A percentile compares a stretch with the other conserved stretches of the same genome.
phyloP scores from a whole-genome alignment of 1,140 invertebrate species.

The Augochlora pura region DNA sequence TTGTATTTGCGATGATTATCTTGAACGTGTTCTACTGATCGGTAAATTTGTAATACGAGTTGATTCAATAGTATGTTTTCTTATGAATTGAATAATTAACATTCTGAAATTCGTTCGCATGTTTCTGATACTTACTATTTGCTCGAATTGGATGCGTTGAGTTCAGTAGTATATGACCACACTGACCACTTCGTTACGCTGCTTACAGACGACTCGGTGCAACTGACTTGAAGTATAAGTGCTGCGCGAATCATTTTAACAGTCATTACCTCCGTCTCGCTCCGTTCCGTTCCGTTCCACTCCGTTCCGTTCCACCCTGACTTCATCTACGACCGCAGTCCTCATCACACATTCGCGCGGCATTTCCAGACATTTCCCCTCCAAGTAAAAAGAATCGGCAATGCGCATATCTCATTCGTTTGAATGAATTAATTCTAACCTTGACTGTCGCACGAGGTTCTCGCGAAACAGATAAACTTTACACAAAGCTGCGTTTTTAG shows the following conservation, averaged over 20 bases:
- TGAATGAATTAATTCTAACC: slow-evolving; percentile 24
- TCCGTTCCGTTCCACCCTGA: too few species aligned
- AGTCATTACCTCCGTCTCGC: neutral
- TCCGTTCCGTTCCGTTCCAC: too few species aligned
- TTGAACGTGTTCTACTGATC: too few species aligned
- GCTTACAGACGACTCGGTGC: neutral
- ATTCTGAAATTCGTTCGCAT: too few species aligned
- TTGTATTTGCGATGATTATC: too few species aligned
- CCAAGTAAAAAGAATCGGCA: neutral
- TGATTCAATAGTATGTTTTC: too few species aligned
- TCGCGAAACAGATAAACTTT: neutral
- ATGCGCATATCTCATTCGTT: slow-evolving; percentile 12
- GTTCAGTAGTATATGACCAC: neutral
- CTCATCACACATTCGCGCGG: too few species aligned
- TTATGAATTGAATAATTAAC: too few species aligned
- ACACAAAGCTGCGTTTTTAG: neutral
- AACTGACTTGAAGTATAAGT: too few species aligned
- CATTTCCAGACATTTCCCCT: neutral
- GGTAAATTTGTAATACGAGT: too few species aligned
- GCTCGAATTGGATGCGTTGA: neutral
- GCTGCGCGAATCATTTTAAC: slow-evolving; percentile 6
- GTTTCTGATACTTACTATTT: neutral
- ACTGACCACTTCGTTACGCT: neutral
- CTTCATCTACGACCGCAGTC: too few species aligned
- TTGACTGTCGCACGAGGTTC: neutral